phyloP scores from a whole-genome alignment of 2,113 vertebrate genomes.

The Erythrocercus mccallii region DNA sequence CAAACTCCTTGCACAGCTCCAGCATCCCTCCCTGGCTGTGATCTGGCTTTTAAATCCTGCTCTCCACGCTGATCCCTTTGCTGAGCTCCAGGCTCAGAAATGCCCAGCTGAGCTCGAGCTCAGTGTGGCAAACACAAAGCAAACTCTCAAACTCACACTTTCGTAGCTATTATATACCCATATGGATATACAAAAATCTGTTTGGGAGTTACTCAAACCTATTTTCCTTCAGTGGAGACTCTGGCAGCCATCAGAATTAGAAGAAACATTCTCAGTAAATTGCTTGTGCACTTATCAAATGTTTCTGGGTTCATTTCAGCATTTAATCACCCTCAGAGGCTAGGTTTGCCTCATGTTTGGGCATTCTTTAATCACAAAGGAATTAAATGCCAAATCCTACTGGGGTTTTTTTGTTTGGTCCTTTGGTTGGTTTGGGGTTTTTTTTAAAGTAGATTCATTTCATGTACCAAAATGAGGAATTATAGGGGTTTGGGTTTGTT shows the following conservation, averaged over 20 bases:
- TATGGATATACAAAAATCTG: background rate
- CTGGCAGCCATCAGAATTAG: background rate
- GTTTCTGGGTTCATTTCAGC: slow-evolving; percentile 40
- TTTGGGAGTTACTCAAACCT: background rate
- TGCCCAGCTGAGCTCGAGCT: background rate
- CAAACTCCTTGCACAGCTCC: no score
- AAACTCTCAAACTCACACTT: background rate
- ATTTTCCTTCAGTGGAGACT: background rate
- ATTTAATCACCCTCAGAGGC: slow-evolving; percentile 18
- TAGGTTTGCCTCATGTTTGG: slow-evolving; percentile 7
- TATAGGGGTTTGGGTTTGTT: background rate
- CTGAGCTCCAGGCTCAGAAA: background rate
- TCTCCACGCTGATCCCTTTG: background rate
- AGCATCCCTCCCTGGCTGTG: background rate
- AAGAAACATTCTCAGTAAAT: background rate
- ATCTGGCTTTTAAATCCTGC: background rate
- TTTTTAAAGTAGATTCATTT: background rate
- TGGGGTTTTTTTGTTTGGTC: background rate
- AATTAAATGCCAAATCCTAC: slow-evolving; percentile 15
- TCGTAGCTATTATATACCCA: background rate
- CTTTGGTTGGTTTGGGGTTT: background rate
- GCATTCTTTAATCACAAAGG: slow-evolving; percentile 35
- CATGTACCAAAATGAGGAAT: background rate
- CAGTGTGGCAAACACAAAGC: background rate
- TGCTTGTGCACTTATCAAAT: background rate